Evolutionary conservation across 1,140 invertebrate genomes (phyloP), one percentile per base, ranked within the genome.

Genomic region (Thalassaphorura encarpata): DNA sequence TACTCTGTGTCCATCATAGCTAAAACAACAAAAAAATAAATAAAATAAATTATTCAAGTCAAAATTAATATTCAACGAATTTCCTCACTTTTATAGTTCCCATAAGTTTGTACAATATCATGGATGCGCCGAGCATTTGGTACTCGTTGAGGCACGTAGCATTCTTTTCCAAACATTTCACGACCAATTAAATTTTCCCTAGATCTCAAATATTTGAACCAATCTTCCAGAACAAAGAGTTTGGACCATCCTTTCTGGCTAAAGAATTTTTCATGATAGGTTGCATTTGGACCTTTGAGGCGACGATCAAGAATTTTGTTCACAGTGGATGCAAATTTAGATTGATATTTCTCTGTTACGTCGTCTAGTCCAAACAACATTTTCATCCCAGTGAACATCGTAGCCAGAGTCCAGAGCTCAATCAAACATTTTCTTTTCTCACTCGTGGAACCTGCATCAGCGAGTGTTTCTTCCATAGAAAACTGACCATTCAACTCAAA

Each of bases 281-380:
- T 18, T 43, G 15, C 18, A 29, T 56, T 23, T 13, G 5, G 1
- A 31, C 46, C 19, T n/a, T 42, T 40, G 5, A 18, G 19, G 2
- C 27, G 19, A 26, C 21, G 19, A 3, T 53, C 46, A 13, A 26
- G 40, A 28, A 55, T 23, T 26, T 26, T 45, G 67, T 81, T 75
- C 13, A 79, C 71, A 52, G 69, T 67, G 4, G 69, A 66, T 0
- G 76, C 73, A 28, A 77, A 71, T 33, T 71, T 63, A 2, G 80
- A 82, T 23, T 80, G 76, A 54, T 73, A 63, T 33, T 72, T 69
- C 68, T 84, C 82, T 1, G 80, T 80, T 11, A 73, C 63, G 41
- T 75, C 81, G 69, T 84, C 81, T 2, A 84, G 63, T 2, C 76
- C 76, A 64, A 81, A 80, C 3, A 83, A 61, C 2, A 79, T 64